Percentiles rank a stretch among this genome's conserved stretches.
Evolutionary conservation across 2,113 vertebrate species (phyloP).

Genomic region (Empidonax alnorum): DNA sequence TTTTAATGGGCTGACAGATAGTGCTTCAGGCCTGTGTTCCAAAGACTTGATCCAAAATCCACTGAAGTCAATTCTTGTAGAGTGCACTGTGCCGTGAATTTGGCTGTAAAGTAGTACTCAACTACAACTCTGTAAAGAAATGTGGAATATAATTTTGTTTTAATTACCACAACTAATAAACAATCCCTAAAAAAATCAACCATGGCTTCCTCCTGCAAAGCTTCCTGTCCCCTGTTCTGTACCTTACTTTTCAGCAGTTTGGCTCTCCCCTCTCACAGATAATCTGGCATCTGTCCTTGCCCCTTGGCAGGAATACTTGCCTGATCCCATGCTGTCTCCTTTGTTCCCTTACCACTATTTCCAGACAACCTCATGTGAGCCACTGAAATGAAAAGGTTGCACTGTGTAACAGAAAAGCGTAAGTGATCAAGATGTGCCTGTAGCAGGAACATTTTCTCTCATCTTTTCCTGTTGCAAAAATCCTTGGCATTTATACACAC

Average conservation of each 20-base stretch:
- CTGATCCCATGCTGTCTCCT: background rate
- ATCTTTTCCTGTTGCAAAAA: slow-evolving; percentile 37
- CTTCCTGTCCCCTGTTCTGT: background rate
- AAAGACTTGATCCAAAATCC: slow-evolving; percentile 56
- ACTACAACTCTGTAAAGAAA: background rate
- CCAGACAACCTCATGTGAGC: background rate
- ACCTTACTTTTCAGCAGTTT: slow-evolving; percentile 1
- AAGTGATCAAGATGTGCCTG: background rate
- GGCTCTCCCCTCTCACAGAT: background rate
- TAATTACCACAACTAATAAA: slow-evolving; percentile 6
- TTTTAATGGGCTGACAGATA: slow-evolving; percentile 63
- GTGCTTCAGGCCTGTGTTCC: slow-evolving; percentile 53
- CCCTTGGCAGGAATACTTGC: background rate
- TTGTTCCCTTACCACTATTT: background rate
- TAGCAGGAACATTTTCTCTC: slow-evolving; percentile 11
- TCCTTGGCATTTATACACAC: background rate
- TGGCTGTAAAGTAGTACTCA: slow-evolving; percentile 33
- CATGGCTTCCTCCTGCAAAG: background rate
- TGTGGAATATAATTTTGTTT: background rate
- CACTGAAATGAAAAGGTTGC: background rate
- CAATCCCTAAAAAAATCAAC: background rate
- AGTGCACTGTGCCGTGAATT: slow-evolving; percentile 17
- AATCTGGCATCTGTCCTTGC: slow-evolving; percentile 7
- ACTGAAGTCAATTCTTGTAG: slow-evolving; percentile 24
- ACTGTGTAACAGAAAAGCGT: background rate